Evolutionary conservation across 2,797 vertebrate genomes (phyloP), one percentile per base, ranked within the genome.

Genomic region (Antennarius maculatus): DNA sequence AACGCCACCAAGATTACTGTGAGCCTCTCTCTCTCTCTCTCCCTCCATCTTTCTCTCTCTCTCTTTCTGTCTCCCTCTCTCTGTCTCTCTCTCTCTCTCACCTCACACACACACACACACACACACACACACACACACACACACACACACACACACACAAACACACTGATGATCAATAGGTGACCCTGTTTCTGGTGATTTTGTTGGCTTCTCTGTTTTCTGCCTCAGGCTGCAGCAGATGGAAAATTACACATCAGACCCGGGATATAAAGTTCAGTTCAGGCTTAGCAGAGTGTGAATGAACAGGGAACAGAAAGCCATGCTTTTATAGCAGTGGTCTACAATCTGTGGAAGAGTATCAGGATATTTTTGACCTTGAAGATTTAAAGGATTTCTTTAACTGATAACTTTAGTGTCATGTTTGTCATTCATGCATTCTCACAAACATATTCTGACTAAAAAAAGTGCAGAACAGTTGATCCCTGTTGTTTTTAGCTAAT

Each of bases 1-100:
- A 99, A 97, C 50, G 97, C 97, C 86, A 98, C 95, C 88, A 99
- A 98, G 92, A 99, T 99, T 71, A 98, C 97, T 76, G 97, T 99
- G 91, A 96, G 97, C 39, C 49, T 1, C 56, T 54, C 50, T 48
- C 41, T 6, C 52, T 63, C 63, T 59, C 54, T 58, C 57, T 47
- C 51, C 1, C 11, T 23, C 27, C 15, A 6, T 29, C 27, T 15
- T 14, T n/a, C 23, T 23, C 23, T 23, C 23, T 23, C 23, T 23
- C 23, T 23, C 23, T 23, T 2, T 23, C 23, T 23, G 1, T 23
- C 23, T 23, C 23, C 2, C 23, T 23, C 23, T 23, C 23, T 23
- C n/a, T n/a, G n/a, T n/a, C n/a, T n/a, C n/a, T n/a, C n/a, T n/a
- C n/a, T n/a, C n/a, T n/a, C n/a, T n/a, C n/a, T n/a, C n/a, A n/a